Evolutionary conservation across 2,888 invertebrate species (phyloP).

Genomic region (Lasioglossum calceatum): DNA sequence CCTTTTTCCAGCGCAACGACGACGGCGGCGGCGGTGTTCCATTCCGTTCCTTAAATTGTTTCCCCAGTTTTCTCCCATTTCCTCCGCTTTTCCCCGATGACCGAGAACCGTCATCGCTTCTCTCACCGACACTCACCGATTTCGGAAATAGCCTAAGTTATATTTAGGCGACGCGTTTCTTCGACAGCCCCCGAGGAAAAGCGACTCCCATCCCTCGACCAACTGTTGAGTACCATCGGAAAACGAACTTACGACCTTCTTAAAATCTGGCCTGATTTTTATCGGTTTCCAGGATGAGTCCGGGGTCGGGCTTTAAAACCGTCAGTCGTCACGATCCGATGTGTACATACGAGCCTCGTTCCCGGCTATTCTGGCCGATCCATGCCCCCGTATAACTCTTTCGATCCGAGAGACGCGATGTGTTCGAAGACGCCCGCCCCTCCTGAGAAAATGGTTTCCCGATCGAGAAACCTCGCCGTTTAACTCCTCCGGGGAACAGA

Average conservation of each 20-base stretch:
- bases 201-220: background rate
- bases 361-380: background rate
- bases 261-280: slow-evolving; percentile 41
- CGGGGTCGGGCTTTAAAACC: slow-evolving; percentile 6
- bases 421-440: background rate
- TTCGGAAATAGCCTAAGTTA: slow-evolving; percentile 64
- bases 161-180: slow-evolving; percentile 59
- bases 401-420: background rate
- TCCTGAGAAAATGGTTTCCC: background rate
- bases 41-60: slow-evolving; percentile 21
- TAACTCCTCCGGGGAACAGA: slow-evolving; percentile 17
- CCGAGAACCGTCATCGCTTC: slow-evolving; percentile 11
- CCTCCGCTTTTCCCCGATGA: slow-evolving; percentile 36
- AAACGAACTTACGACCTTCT: slow-evolving; percentile 61
- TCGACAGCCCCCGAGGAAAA: slow-evolving; percentile 32
- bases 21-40: background rate
- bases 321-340: slow-evolving; percentile 16
- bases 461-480: slow-evolving; percentile 21
- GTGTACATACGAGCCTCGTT: background rate
- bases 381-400: background rate
- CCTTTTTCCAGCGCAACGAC: background rate
- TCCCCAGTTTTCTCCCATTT: slow-evolving; percentile 13
- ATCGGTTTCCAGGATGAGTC: slow-evolving; percentile 23
- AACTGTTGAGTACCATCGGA: slow-evolving; percentile 43
- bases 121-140: slow-evolving; percentile 6